These are phyloP conservation scores for Odocoileus virginianus DNA, from an alignment of 2,113 vertebrate species.

Conservation along the genomic window DNA sequence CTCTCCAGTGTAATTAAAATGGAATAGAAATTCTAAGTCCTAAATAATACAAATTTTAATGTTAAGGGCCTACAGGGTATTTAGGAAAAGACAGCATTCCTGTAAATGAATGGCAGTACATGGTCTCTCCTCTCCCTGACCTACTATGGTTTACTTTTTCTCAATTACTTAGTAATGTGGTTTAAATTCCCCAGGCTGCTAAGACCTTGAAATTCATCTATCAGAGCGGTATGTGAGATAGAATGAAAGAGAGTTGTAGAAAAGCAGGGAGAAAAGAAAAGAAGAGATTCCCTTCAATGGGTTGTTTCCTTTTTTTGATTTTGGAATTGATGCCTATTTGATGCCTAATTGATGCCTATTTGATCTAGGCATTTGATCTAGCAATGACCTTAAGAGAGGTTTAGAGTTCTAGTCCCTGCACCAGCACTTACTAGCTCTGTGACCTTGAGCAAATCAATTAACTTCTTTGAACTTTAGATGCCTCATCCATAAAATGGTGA, in stretches of 20 bases:
- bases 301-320: constrained; percentile 2
- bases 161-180: constrained; percentile 17
- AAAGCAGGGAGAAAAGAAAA: neutral
- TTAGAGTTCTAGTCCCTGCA: neutral
- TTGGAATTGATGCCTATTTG: neutral
- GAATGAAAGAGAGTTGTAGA: constrained; percentile 24
- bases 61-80: neutral
- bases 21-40: neutral
- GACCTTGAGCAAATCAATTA: constrained; percentile 14
- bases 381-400: constrained; percentile 1
- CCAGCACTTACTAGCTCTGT: neutral
- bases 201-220: neutral
- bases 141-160: neutral
- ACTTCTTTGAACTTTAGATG: constrained; percentile 9
- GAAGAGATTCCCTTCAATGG: neutral
- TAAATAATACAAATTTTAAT: constrained; percentile 19
- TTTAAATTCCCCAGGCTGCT: constrained; percentile 15
- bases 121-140: neutral
- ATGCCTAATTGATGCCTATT: neutral
- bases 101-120: neutral
- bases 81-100: constrained; percentile 31
- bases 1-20: constrained; percentile 12
- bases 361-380: neutral
- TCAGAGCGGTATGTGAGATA: neutral
- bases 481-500: constrained; percentile 1